phyloP scores from a whole-genome alignment of 2,797 vertebrate species.

The Synaphobranchus kaupii region DNA sequence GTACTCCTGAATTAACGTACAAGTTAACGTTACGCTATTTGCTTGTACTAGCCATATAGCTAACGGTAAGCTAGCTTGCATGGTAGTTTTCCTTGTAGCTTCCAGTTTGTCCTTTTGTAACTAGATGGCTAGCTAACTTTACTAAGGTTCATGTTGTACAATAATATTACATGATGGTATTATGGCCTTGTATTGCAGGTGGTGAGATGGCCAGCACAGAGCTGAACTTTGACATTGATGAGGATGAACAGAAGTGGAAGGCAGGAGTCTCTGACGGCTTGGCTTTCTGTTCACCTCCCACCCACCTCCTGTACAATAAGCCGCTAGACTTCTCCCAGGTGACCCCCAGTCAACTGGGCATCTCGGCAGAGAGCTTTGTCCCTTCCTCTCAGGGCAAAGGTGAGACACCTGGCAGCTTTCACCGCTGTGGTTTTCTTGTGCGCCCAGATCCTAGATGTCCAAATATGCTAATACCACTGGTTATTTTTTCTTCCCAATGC shows the following conservation, averaged over 20 bases:
- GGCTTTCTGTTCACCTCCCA: constrained; percentile 11
- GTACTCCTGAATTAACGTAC: no score
- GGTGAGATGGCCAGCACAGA: constrained; percentile 10
- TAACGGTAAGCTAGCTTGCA: background rate
- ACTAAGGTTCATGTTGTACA: background rate
- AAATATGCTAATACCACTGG: background rate
- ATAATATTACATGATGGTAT: background rate
- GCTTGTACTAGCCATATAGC: background rate
- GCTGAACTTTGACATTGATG: background rate
- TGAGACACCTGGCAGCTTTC: constrained; percentile 44
- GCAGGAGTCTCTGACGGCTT: background rate
- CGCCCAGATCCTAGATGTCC: background rate
- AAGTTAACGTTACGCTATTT: no score
- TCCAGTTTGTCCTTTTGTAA: no score
- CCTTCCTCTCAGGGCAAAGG: constrained; percentile 60
- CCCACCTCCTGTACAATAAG: constrained; percentile 26
- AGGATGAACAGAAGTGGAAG: background rate
- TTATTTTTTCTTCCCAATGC: background rate
- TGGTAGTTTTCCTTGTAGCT: no score
- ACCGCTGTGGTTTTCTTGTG: no score
- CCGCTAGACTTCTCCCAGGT: constrained; percentile 61
- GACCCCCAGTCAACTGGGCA: constrained; percentile 68
- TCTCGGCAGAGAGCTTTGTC: constrained; percentile 69
- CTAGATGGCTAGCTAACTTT: no score
- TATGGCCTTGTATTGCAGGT: background rate